Base-by-base conservation (phyloP, 2,113 vertebrate species). In the Condylura cristata region DNA sequence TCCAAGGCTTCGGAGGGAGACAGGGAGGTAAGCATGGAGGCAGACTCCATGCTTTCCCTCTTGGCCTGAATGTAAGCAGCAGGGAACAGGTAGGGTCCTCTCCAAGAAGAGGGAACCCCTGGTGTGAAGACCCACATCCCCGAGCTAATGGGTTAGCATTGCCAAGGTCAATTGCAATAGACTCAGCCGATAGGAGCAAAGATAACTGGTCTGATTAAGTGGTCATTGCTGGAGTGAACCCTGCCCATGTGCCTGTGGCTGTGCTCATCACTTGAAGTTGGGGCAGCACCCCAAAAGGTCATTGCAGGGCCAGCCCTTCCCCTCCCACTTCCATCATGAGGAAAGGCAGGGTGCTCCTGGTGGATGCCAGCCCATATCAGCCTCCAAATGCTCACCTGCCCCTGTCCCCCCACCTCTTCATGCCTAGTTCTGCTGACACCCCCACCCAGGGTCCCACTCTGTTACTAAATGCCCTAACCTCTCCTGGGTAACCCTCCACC, bases 391-490 rank as follows among this genome's bases (percentile, higher is more conserved):
- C 53, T 22, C 53, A 22, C 53, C 48, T 56, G 76, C 37, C 37
- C 68, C 39, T 46, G 2, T 6, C 11, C 24, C 58, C 14, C 26
- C 18, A 37, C 22, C 34, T 28, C 24, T 2, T 18, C 1, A 0
- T 71, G 5, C 44, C 28, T 53, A 32, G 12, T 26, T 48, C 60
- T 37, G 20, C 66, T 30, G 28, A 28, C 48, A 51, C 6, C 2
- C 48, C 13, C 17, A 22, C 24, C n/a, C 3, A 1, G 1, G 12
- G 30, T 0, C 11, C 32, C 16, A 3, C 14, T 11, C 34, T 37
- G 41, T 6, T 75, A 34, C 78, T 60, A 53, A 79, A 2, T 48
- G 41, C 14, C 61, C 63, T 4, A 6, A 18, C 8, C 37, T 72
- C 22, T 41, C 14, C 12, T 10, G 37, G 61, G 13, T 20, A 32